Evolutionary conservation across 2,888 invertebrate genomes (phyloP).

Genomic region (Pantelozetes paolii): DNA sequence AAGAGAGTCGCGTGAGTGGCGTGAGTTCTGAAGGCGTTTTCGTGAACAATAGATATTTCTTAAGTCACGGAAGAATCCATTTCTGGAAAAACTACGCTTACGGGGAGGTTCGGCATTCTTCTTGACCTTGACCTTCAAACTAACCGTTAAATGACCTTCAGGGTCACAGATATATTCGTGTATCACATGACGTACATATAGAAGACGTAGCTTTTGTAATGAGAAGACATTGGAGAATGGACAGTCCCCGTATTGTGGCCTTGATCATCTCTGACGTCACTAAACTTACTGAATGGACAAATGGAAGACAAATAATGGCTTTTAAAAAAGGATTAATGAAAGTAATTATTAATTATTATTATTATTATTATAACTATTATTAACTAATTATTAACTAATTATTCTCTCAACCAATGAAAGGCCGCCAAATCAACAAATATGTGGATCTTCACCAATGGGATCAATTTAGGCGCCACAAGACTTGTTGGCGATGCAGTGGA

Average conservation of each 20-base stretch:
- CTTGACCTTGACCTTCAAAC: background rate
- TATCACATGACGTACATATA: slow-evolving; percentile 45
- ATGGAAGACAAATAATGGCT: slow-evolving; percentile 46
- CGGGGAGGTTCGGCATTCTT: slow-evolving; percentile 30
- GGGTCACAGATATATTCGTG: slow-evolving; percentile 45
- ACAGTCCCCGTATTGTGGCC: slow-evolving; percentile 47
- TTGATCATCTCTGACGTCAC: slow-evolving; percentile 47
- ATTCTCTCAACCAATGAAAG: slow-evolving; percentile 41
- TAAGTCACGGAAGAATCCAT: slow-evolving; percentile 25
- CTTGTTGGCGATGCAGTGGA: slow-evolving; percentile 52
- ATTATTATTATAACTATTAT: background rate
- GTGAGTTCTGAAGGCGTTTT: background rate
- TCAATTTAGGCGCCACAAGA: slow-evolving; percentile 51
- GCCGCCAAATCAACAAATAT: slow-evolving; percentile 52
- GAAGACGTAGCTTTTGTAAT: slow-evolving; percentile 46
- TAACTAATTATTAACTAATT: slow-evolving; percentile 13
- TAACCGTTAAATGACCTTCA: background rate
- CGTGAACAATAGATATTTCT: background rate
- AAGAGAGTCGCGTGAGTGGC: background rate
- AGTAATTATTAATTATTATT: too few relatives aligned
- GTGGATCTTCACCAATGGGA: slow-evolving; percentile 52
- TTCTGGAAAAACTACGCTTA: slow-evolving; percentile 39
- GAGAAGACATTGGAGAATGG: slow-evolving; percentile 45
- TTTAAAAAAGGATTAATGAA: slow-evolving; percentile 48
- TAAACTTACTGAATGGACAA: slow-evolving; percentile 46